Evolutionary conservation across 1,140 invertebrate species (phyloP).

Genomic region (Drosophila repletoides): DNA sequence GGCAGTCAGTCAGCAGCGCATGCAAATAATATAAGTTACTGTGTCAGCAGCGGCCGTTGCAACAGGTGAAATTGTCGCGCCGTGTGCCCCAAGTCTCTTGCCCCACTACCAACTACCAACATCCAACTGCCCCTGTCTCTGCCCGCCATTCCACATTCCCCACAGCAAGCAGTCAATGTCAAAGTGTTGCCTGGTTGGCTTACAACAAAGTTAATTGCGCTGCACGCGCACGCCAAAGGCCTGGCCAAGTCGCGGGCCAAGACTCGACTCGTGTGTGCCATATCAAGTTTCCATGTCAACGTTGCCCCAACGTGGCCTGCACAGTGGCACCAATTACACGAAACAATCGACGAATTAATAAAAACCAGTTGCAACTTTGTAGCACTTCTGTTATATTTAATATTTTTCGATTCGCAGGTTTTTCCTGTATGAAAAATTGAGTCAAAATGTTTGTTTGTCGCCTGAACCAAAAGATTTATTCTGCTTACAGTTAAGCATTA

Average conservation of each 20-base stretch:
- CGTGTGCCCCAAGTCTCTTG: conserved; percentile 50
- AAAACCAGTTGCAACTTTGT: neutral
- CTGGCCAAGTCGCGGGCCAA: conserved; percentile 31
- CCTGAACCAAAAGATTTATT: no score
- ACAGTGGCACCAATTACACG: conserved; percentile 36
- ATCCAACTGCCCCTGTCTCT: conserved; percentile 5
- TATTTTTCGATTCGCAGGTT: neutral
- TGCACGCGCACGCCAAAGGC: conserved; percentile 75
- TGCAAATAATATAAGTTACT: conserved; percentile 82
- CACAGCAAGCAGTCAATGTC: conserved; percentile 63
- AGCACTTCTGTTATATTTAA: no score
- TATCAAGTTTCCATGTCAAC: conserved; percentile 78
- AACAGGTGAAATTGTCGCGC: conserved; percentile 82
- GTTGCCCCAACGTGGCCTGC: conserved; percentile 3
- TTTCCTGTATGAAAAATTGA: no score
- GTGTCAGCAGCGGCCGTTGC: conserved; percentile 67
- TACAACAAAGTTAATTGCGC: conserved; percentile 79
- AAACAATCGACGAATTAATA: neutral
- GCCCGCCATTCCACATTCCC: neutral
- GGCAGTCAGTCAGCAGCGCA: no score
- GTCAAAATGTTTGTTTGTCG: no score
- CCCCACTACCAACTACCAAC: no score
- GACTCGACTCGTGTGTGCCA: conserved; percentile 63
- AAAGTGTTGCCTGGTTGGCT: conserved; percentile 71
- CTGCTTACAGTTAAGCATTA: neutral